These are phyloP conservation scores for Pachyramphus minor DNA, from an alignment of 2,113 vertebrate species.

Conservation along the genomic window DNA sequence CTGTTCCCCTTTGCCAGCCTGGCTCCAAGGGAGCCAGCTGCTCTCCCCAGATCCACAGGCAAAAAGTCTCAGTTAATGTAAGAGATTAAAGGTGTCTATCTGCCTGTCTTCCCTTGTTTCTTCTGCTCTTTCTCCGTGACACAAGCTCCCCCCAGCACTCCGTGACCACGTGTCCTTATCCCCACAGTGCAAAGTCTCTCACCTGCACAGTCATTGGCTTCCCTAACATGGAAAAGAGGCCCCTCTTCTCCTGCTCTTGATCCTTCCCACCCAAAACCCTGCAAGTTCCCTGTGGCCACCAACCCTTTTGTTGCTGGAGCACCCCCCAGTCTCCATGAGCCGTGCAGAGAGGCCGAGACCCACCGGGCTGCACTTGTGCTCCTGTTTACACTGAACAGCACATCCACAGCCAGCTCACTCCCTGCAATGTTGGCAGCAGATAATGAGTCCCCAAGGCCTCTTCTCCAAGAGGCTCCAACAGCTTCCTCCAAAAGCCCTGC, in stretches of 20 bases:
- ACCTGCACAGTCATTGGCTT: too few species aligned
- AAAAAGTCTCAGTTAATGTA: slow-evolving; percentile 61
- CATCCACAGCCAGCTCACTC: not conserved
- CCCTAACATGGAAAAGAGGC: not conserved
- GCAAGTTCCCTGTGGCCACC: not conserved
- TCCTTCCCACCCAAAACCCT: not conserved
- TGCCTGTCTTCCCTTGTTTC: not conserved
- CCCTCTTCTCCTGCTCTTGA: not conserved
- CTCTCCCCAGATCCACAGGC: slow-evolving; percentile 55
- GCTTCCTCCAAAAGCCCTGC: not conserved
- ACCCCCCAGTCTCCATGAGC: rapidly evolving
- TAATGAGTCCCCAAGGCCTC: slow-evolving; percentile 32
- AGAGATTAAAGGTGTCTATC: slow-evolving; percentile 58
- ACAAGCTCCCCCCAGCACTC: not conserved
- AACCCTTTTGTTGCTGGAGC: not conserved
- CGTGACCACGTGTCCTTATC: rapidly evolving
- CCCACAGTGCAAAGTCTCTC: not conserved
- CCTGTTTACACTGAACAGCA: not conserved
- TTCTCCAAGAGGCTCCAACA: not conserved
- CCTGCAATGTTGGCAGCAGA: not conserved
- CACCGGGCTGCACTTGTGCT: rapidly evolving
- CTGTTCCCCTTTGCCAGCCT: slow-evolving; percentile 61
- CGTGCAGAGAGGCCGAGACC: rapidly evolving
- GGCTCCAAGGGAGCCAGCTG: slow-evolving; percentile 52
- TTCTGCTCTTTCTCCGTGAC: not conserved